phyloP scores from a whole-genome alignment of 2,113 vertebrate genomes.

The Campylomormyrus numenius region DNA sequence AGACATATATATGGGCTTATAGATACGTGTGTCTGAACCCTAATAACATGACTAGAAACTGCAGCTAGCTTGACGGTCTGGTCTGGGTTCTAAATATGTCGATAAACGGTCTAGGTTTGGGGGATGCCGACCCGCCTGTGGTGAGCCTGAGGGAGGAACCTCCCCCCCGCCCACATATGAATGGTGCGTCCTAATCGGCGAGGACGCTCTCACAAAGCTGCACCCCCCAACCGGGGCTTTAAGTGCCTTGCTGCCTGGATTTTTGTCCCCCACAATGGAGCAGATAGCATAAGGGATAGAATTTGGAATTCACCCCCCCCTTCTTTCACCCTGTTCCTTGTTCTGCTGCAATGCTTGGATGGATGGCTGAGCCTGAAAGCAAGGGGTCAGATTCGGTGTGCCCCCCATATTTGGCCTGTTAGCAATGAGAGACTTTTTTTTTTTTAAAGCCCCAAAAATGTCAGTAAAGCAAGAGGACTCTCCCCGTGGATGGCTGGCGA shows the following conservation, averaged over 20 bases:
- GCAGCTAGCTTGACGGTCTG: slow-evolving; percentile 22
- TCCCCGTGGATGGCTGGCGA: no score
- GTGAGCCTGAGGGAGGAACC: neutral
- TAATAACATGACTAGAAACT: neutral
- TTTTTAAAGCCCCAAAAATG: slow-evolving; percentile 21
- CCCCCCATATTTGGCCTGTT: slow-evolving; percentile 43
- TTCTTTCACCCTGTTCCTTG: slow-evolving; percentile 20
- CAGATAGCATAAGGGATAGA: slow-evolving; percentile 23
- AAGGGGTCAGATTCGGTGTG: slow-evolving; percentile 64
- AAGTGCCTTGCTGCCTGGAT: slow-evolving; percentile 34
- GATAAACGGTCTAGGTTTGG: neutral
- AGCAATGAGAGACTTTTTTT: slow-evolving; percentile 40
- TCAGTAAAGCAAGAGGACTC: neutral
- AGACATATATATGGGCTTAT: neutral
- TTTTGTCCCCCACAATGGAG: slow-evolving; percentile 42
- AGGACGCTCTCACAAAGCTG: slow-evolving; percentile 24
- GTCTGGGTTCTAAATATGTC: neutral
- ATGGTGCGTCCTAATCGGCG: slow-evolving; percentile 11
- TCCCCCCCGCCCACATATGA: slow-evolving; percentile 7
- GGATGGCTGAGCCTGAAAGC: slow-evolving; percentile 63
- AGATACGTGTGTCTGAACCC: neutral
- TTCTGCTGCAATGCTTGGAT: slow-evolving; percentile 46
- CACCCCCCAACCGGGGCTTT: slow-evolving; percentile 12
- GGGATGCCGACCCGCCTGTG: neutral
- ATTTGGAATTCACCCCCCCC: slow-evolving; percentile 15